Conservation (phyloP, 2,113 vertebrate genomes). For the Fregetta grallaria region DNA sequence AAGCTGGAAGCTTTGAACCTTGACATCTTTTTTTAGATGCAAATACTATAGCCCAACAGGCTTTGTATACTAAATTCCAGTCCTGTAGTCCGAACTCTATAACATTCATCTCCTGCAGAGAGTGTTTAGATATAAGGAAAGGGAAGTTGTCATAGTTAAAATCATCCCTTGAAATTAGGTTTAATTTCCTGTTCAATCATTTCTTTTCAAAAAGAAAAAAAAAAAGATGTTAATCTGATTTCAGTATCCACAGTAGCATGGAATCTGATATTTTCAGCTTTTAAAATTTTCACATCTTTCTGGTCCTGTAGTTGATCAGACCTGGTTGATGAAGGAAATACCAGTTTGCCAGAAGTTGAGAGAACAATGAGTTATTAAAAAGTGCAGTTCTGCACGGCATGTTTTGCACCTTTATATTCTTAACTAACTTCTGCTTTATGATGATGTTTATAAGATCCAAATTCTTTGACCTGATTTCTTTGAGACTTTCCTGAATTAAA, state of each 20-base stretch:
- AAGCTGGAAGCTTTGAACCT: not conserved
- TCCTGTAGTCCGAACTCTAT: not conserved
- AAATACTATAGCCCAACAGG: not conserved
- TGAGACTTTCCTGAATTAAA: not conserved
- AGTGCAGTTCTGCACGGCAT: not conserved
- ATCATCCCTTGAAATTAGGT: not conserved
- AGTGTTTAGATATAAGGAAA: not conserved
- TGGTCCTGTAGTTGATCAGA: not conserved
- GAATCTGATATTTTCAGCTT: not conserved
- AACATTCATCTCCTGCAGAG: not conserved
- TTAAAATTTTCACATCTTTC: not conserved
- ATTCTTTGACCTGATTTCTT: not conserved
- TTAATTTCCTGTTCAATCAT: not conserved
- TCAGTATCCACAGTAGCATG: not conserved
- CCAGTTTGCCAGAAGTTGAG: not conserved
- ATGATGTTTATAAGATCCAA: not conserved
- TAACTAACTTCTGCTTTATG: not conserved
- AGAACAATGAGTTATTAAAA: not conserved
- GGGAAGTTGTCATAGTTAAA: not conserved
- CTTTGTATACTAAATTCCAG: not conserved
- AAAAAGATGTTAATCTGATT: not conserved
- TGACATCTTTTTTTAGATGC: not conserved
- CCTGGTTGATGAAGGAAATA: not conserved
- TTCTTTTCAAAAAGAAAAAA: not conserved
- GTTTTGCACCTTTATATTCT: not conserved